Conservation (phyloP, 2,888 invertebrate genomes). For the Amaurobius ferox region DNA sequence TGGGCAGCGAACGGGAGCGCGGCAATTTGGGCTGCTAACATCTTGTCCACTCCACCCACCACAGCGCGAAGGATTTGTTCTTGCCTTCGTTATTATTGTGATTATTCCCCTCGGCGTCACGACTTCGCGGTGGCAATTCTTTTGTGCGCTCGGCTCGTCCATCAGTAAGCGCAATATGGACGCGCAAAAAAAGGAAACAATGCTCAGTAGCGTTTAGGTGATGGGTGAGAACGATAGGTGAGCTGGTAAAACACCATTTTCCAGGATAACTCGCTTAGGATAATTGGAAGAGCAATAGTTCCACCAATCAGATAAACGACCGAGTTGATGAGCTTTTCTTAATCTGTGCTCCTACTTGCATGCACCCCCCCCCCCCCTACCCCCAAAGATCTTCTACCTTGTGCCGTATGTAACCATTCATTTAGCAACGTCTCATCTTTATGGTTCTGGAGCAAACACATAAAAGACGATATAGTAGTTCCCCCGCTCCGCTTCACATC, state of each 20-base stretch:
- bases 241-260: neutral
- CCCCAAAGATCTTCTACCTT: too few species aligned
- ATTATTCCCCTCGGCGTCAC: conserved; percentile 24
- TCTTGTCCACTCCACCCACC: conserved; percentile 54
- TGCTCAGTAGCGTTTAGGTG: conserved; percentile 48
- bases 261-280: neutral
- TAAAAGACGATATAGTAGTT: too few species aligned
- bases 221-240: conserved; percentile 12
- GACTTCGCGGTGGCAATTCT: conserved; percentile 42
- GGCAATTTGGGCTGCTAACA: conserved; percentile 45
- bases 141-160: conserved; percentile 34
- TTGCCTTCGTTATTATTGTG: conserved; percentile 9
- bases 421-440: too few species aligned
- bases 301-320: neutral
- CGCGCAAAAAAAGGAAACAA: neutral
- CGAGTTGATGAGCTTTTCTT: neutral
- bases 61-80: neutral
- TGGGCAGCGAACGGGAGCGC: conserved; percentile 39
- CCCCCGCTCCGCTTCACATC: too few species aligned
- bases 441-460: too few species aligned
- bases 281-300: neutral
- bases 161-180: neutral
- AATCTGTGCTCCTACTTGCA: neutral
- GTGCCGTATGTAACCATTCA: too few species aligned
- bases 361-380: too few species aligned